Evolutionary conservation across 2,113 vertebrate species (phyloP).

Genomic region (Marmota monax): DNA sequence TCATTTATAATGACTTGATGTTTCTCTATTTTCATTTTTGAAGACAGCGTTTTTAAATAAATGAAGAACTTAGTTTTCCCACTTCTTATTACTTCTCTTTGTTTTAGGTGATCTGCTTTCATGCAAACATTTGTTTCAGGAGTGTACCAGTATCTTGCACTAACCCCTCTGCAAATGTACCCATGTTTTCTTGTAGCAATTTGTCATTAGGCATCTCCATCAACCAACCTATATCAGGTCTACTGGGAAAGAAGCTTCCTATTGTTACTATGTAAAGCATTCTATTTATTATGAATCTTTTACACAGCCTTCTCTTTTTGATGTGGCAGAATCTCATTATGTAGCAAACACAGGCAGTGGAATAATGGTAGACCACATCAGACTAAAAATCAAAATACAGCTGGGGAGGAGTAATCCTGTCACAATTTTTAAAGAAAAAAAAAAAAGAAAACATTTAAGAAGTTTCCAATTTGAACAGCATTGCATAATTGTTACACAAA

Average conservation of each 20-base stretch:
- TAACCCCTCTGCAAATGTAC: background rate
- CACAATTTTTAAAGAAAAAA: conserved; percentile 53
- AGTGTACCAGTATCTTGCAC: background rate
- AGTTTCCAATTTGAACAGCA: background rate
- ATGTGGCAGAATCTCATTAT: conserved; percentile 24
- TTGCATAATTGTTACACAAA: conserved; percentile 58
- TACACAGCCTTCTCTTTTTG: background rate
- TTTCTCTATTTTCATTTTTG: background rate
- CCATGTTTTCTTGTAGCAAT: background rate
- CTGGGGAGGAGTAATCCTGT: background rate
- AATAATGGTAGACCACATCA: conserved; percentile 65
- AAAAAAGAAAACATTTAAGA: conserved; percentile 13
- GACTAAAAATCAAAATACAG: background rate
- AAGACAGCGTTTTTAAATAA: conserved; percentile 43
- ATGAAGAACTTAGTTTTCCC: background rate
- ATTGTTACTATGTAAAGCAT: conserved; percentile 60
- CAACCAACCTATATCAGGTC: background rate
- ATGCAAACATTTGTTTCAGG: background rate
- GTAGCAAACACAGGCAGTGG: background rate
- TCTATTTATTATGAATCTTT: conserved; percentile 61
- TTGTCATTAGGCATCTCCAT: conserved; percentile 8
- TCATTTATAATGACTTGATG: background rate
- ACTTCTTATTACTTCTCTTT: conserved; percentile 24
- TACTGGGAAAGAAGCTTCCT: background rate
- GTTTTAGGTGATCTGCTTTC: conserved; percentile 14